Base-by-base conservation (phyloP, 2,888 invertebrate genomes). In the Pollenia amentaria region DNA sequence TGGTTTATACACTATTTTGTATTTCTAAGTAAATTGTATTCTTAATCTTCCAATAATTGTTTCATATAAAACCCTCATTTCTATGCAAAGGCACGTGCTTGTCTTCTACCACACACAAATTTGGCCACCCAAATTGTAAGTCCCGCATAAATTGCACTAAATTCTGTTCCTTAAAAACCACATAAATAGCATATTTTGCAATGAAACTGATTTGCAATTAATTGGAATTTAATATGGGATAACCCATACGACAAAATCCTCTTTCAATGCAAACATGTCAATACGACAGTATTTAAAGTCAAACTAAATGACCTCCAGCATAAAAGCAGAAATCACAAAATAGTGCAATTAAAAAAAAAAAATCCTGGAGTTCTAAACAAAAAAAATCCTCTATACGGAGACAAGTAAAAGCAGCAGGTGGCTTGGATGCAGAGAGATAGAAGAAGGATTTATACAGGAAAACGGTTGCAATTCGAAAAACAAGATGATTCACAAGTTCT, bases 401-500 rank as follows among this genome's bases (percentile, higher is more conserved):
- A 76, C 21, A 83, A 21, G 8, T 12, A 44, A 53, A 81, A 80
- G 9, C 87, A 87, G 87, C 87, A 87, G 87, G 87, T 77, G 55
- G 77, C 67, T 70, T 18, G 12, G 69, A 8, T 29, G 29, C 3
- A 29, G 29, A 29, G 29, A 29, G 29, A 29, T 53, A 72, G 10
- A 70, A 1, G 1, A 14, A 48, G 18, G 11, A 62, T 53, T 60
- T 40, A 16, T 21, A 11, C 42, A 48, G 16, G 42, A 57, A 80
- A 84, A 76, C 77, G 55, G 53, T 84, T 87, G 84, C 87, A 81
- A 81, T 81, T 84, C 80, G 73, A 67, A 87, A 79, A 77, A 84
- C 87, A 84, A 77, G 77, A 73, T 51, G 67, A 73, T 87, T 87
- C 76, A 87, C 87, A 84, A 87, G 80, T 84, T 84, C 12, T 80